Percentiles rank a stretch among this genome's conserved stretches.
phyloP scores from a whole-genome alignment of 2,888 invertebrate genomes.

The Flexamia atlantica region DNA sequence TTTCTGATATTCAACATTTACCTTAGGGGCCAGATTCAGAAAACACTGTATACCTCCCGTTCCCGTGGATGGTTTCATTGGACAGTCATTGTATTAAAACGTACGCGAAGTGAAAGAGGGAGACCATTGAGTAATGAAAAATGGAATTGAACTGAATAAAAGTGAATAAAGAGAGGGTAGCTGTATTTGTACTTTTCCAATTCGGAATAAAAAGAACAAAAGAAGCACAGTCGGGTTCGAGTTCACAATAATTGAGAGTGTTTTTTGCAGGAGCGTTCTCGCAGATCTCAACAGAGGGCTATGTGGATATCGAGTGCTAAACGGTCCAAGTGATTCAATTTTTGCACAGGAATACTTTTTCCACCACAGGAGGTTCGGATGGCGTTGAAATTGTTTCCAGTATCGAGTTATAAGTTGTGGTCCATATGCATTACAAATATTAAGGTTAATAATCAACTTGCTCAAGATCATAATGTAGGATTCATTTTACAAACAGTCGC shows the following conservation, averaged over 20 bases:
- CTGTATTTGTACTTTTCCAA: conserved; percentile 43
- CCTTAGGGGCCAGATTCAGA: no score
- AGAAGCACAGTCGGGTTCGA: conserved; percentile 10
- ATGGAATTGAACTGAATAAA: conserved; percentile 31
- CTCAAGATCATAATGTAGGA: no score
- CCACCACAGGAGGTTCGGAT: no score
- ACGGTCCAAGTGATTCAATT: not conserved
- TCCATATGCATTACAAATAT: no score
- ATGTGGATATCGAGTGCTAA: not conserved
- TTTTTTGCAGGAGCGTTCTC: conserved; percentile 47
- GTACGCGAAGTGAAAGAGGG: not conserved
- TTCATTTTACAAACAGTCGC: no score
- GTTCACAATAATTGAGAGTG: conserved; percentile 48
- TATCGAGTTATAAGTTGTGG: no score
- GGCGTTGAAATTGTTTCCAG: no score
- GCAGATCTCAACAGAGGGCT: not conserved
- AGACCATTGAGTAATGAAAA: not conserved
- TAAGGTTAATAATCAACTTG: no score
- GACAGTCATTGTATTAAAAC: not conserved
- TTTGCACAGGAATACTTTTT: no score
- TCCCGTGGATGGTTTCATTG: not conserved
- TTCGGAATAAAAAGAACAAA: conserved; percentile 43
- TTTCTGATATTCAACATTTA: no score
- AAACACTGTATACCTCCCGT: no score
- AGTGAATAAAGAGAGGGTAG: conserved; percentile 29